A percentile compares a stretch with the other conserved stretches of the same genome.
These are phyloP conservation scores for Zeus faber DNA, from an alignment of 2,113 vertebrate species.

Conservation along the genomic window DNA sequence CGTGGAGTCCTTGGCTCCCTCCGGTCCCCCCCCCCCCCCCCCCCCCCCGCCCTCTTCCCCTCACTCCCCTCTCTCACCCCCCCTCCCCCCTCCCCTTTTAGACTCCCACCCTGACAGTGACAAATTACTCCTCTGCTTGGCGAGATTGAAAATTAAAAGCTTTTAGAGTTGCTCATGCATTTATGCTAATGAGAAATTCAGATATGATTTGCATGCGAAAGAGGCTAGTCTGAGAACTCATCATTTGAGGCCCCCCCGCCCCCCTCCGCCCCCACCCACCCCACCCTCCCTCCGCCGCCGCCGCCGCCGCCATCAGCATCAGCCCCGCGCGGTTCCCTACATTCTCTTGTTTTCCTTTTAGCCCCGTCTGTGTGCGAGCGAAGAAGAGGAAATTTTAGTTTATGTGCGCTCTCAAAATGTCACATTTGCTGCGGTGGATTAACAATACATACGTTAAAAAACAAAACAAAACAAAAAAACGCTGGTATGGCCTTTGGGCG, in stretches of 20 bases:
- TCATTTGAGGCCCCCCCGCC: conserved; percentile 86
- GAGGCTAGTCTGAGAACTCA: conserved; percentile 97
- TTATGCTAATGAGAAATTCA: conserved; percentile 99
- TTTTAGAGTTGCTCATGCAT: conserved; percentile 99
- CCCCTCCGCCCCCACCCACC: conserved; percentile 41
- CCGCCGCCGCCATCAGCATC: conserved; percentile 16
- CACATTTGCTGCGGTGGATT: conserved; percentile 39
- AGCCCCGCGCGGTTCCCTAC: conserved; percentile 82
- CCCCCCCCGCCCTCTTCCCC: conserved; percentile 54
- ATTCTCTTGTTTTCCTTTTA: conserved; percentile 69
- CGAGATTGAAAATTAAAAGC: conserved; percentile 99
- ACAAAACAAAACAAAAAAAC: too few species aligned
- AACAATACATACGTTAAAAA: conserved; percentile 36
- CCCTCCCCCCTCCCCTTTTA: conserved; percentile 75
- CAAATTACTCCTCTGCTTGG: conserved; percentile 99
- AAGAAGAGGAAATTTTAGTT: conserved; percentile 42
- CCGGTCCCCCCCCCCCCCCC: conserved; percentile 75
- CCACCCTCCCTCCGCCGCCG: background rate
- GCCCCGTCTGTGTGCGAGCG: too few species aligned
- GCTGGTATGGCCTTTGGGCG: conserved; percentile 39
- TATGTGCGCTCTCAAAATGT: conserved; percentile 50
- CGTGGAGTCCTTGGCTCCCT: conserved; percentile 87
- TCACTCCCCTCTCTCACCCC: conserved; percentile 1
- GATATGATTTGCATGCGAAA: conserved; percentile 99
- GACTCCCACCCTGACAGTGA: conserved; percentile 99